phyloP scores from a whole-genome alignment of 1,140 invertebrate genomes.

The Mya arenaria region DNA sequence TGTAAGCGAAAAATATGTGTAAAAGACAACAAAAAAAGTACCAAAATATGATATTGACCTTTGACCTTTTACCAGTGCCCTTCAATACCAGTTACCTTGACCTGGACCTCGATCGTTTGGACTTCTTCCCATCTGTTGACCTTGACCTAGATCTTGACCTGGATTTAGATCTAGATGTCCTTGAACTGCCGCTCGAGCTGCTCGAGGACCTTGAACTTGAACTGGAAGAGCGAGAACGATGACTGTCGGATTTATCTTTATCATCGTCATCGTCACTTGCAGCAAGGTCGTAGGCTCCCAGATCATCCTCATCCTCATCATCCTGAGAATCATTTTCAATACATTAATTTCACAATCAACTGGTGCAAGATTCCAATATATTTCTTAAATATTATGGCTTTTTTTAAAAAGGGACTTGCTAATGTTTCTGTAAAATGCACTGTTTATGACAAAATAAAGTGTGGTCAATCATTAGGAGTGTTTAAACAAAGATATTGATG shows the following conservation, averaged over 20 bases:
- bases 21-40: not conserved
- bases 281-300: constrained; percentile 91
- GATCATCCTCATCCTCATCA: constrained; percentile 82
- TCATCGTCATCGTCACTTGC: constrained; percentile 77
- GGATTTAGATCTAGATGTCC: constrained; percentile 2
- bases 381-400: not conserved
- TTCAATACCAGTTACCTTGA: constrained; percentile 60
- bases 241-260: constrained; percentile 4
- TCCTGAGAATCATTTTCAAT: constrained; percentile 9
- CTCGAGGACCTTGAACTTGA: constrained; percentile 47
- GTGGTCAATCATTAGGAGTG: too few species aligned
- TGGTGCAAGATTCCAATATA: not conserved
- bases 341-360: not conserved
- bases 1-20: not conserved
- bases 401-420: too few species aligned
- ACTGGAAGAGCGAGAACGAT: constrained; percentile 48
- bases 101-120: constrained; percentile 51
- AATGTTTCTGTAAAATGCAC: too few species aligned
- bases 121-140: constrained; percentile 12
- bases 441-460: too few species aligned
- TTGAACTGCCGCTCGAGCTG: constrained; percentile 18
- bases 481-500: too few species aligned
- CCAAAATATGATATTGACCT: constrained; percentile 40
- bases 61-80: constrained; percentile 55
- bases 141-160: constrained; percentile 30